Percentiles rank a stretch among this genome's conserved stretches.
These are phyloP conservation scores for Ciona savignyi DNA, from an alignment of 23 tunicate species.

Conservation along the genomic window DNA sequence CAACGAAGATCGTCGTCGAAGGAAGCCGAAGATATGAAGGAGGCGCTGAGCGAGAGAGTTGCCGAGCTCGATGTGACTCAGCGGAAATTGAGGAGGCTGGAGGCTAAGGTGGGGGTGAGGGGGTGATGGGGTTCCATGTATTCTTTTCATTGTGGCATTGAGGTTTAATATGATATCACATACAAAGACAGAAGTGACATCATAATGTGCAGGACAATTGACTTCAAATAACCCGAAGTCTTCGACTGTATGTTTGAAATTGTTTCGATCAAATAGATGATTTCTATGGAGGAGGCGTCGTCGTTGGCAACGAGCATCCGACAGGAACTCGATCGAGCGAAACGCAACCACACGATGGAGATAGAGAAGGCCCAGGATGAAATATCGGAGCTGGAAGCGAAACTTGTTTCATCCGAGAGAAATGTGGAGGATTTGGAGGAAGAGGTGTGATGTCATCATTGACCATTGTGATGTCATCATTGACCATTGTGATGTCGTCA, in stretches of 20 bases:
- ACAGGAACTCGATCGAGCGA: conserved; percentile 28
- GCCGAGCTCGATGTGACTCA: conserved; percentile 48
- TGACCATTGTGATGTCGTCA: too few relatives aligned
- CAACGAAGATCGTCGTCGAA: conserved; percentile 39
- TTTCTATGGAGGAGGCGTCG: conserved; percentile 41
- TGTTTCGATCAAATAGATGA: conserved; percentile 10
- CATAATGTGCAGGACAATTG: too few relatives aligned
- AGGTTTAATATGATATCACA: neutral
- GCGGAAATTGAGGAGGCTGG: conserved; percentile 34
- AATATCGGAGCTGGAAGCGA: conserved; percentile 2
- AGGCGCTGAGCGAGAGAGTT: conserved; percentile 30
- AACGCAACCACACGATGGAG: conserved; percentile 31
- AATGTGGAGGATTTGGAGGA: conserved; percentile 17
- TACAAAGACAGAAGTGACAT: neutral
- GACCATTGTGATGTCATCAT: too few relatives aligned
- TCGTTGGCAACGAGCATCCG: conserved; percentile 35
- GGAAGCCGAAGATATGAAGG: conserved; percentile 40
- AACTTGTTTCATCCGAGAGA: conserved; percentile 19
- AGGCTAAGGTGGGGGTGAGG: conserved; percentile 17
- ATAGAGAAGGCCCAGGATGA: conserved; percentile 19
- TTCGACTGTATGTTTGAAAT: too few relatives aligned
- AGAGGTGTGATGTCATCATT: conserved; percentile 32
- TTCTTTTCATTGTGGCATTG: neutral
- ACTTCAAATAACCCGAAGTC: too few relatives aligned
- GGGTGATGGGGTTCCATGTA: neutral